phyloP scores from a whole-genome alignment of 2,113 vertebrate genomes.

The Electrona antarctica region DNA sequence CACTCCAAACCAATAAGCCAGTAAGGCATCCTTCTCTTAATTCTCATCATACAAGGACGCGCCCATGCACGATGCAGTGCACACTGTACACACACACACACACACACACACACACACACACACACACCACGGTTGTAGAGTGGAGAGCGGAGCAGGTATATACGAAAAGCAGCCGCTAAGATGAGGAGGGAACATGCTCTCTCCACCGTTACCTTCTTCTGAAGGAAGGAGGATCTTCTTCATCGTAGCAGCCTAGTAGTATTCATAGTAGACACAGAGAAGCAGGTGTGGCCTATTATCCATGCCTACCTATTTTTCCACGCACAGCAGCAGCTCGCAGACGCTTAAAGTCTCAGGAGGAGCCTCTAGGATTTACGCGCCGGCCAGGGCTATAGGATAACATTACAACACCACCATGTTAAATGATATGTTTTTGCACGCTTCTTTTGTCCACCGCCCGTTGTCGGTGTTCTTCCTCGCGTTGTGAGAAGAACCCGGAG shows the following conservation, averaged over 20 bases:
- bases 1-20: no score
- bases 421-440: slow-evolving; percentile 31
- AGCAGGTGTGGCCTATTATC: slow-evolving; percentile 50
- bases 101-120: no score
- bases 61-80: slow-evolving; percentile 1
- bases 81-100: no score
- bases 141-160: slow-evolving; percentile 19
- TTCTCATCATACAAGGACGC: not conserved
- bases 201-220: not conserved
- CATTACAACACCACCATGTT: slow-evolving; percentile 13
- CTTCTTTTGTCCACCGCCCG: slow-evolving; percentile 43
- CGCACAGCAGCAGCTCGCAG: not conserved
- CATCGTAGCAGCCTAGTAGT: slow-evolving; percentile 8
- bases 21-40: no score
- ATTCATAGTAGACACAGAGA: slow-evolving; percentile 8
- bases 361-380: slow-evolving; percentile 33
- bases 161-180: not conserved
- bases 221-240: not conserved
- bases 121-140: not conserved
- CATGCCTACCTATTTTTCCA: slow-evolving; percentile 4
- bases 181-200: slow-evolving; percentile 25
- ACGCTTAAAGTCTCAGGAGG: not conserved
- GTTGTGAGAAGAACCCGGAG: slow-evolving; percentile 38
- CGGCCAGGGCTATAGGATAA: slow-evolving; percentile 15
- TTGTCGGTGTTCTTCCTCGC: not conserved